Conservation (phyloP, 1,140 invertebrate genomes). For the Pemphigus obesinymphae region DNA sequence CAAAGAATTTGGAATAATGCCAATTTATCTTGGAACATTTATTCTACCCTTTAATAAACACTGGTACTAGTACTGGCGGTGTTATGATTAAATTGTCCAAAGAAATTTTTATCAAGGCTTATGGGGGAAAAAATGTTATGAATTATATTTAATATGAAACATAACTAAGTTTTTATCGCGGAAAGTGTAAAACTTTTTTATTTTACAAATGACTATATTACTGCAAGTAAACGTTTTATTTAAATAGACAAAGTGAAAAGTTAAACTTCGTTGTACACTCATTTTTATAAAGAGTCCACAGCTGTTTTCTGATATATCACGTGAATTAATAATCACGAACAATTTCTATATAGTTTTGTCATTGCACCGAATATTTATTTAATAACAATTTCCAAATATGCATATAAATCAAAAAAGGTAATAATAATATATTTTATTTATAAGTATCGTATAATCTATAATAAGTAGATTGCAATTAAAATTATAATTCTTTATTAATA, state of each 20-base stretch:
- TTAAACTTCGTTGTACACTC: neutral
- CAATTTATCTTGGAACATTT: slow-evolving; percentile 4
- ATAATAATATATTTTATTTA: too few relatives aligned
- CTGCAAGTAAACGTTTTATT: neutral
- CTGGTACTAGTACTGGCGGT: neutral
- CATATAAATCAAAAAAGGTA: too few relatives aligned
- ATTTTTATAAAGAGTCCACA: neutral
- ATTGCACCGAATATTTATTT: too few relatives aligned
- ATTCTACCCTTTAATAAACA: neutral
- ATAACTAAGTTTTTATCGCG: neutral
- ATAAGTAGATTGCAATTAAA: too few relatives aligned
- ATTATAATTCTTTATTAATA: too few relatives aligned
- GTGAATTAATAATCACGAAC: neutral
- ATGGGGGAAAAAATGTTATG: too few relatives aligned
- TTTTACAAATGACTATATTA: neutral
- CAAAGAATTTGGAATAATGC: neutral
- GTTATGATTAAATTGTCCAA: neutral
- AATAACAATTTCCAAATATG: too few relatives aligned
- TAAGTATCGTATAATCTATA: too few relatives aligned
- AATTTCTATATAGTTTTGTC: too few relatives aligned
- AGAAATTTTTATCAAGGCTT: neutral
- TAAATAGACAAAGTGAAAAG: neutral
- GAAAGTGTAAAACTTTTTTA: neutral
- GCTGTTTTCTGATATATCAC: neutral
- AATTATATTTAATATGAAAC: neutral